Conservation (phyloP, 2,797 vertebrate species). For the Platalea minor region DNA sequence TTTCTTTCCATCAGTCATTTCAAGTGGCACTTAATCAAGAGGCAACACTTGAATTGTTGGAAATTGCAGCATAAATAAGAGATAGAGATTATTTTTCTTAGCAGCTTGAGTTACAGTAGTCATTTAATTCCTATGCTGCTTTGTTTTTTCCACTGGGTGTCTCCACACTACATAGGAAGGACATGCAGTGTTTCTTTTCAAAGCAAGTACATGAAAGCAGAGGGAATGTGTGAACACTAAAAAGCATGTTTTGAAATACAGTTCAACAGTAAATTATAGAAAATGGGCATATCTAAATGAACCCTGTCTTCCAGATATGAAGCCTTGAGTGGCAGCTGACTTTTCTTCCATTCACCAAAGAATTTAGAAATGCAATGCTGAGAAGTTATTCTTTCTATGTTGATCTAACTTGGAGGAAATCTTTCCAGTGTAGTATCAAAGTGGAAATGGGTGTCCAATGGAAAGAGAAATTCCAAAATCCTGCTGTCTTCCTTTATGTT, state of each 20-base stretch:
- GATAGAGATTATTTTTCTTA: not conserved
- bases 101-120: not conserved
- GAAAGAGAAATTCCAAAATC: not conserved
- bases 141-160: slow-evolving; percentile 57
- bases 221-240: not conserved
- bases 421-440: not conserved
- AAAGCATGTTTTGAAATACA: not conserved
- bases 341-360: not conserved
- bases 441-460: not conserved
- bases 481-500: not conserved
- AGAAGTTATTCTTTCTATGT: not conserved
- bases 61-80: not conserved
- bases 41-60: not conserved
- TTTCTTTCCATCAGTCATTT: not conserved
- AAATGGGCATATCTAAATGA: not conserved
- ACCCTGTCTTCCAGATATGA: not conserved
- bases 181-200: not conserved
- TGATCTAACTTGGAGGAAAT: not conserved
- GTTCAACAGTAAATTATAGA: not conserved
- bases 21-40: not conserved
- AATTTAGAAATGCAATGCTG: not conserved
- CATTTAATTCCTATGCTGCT: not conserved
- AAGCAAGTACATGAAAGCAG: not conserved
- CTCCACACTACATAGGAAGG: slow-evolving; percentile 59
- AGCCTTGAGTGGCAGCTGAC: not conserved